Evolutionary conservation across 2,113 vertebrate species (phyloP), one percentile per base, ranked within the genome.

Genomic region (Eurypyga helias): DNA sequence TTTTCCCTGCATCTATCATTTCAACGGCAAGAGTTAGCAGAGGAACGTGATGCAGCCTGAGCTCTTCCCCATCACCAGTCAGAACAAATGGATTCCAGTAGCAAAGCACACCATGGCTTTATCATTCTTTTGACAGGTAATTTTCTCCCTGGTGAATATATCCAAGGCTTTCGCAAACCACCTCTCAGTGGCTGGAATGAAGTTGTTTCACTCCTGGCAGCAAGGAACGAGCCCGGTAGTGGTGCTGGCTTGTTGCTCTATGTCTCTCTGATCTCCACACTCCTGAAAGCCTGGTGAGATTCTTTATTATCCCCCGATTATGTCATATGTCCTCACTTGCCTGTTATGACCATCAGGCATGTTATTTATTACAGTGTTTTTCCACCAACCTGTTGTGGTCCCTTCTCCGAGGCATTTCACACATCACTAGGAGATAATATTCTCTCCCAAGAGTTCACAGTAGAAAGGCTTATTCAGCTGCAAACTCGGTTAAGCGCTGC

Each of bases 101-200:
- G 93, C 89, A 87, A 90, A 90, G 70, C 62, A 82, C 89, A 69
- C 62, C 0, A 0, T 86, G 95, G 66, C 82, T 97, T 97, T 96
- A 97, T 97, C 96, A 97, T 93, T 64, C 75, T 80, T 92, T 66
- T 97, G 97, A 97, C 96, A 97, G 95, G 96, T 96, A 96, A 97
- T 98, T 97, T 97, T 96, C 96, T 96, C 91, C 87, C 31, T 0
- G 0, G 83, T 94, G 91, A 89, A 95, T 95, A 76, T 83, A 96
- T 52, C 87, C 0, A 0, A 90, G 65, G 77, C 89, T 96, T 83
- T 93, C 0, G 0, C 54, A 88, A 92, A 78, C 86, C 84, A 64
- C 83, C 60, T 95, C 69, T 83, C 82, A 58, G 89, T 48, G 78
- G 49, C 75, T 84, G 72, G 81, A 82, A 95, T 87, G 94, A 91